Percentiles rank a stretch among this genome's conserved stretches.
Conservation (phyloP, 2,888 invertebrate genomes). For the Elysia crispata region DNA sequence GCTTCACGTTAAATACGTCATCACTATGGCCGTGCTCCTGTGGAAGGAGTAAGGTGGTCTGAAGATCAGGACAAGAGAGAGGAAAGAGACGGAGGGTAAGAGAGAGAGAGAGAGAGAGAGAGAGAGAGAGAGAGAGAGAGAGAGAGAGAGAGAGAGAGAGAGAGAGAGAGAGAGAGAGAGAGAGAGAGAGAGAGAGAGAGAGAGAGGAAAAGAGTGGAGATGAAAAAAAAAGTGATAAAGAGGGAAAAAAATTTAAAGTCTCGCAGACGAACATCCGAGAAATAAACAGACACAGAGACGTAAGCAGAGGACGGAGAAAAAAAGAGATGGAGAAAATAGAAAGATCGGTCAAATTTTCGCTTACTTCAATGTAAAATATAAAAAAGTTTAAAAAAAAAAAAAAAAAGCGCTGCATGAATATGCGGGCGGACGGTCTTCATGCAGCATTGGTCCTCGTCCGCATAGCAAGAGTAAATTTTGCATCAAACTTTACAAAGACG, state of each 20-base stretch:
- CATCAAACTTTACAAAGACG: too few relatives aligned
- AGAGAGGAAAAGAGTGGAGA: not conserved
- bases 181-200: slow-evolving; percentile 3
- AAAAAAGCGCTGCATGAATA: too few relatives aligned
- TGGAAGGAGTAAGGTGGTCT: too few relatives aligned
- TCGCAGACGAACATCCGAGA: slow-evolving; percentile 14
- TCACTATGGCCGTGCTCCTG: slow-evolving; percentile 52
- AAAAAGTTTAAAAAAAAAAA: too few relatives aligned
- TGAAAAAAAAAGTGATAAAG: slow-evolving; percentile 23
- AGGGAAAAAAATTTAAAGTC: not conserved
- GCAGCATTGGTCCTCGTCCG: too few relatives aligned
- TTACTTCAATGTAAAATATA: too few relatives aligned
- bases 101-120: not conserved
- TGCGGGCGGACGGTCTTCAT: too few relatives aligned
- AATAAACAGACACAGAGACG: not conserved
- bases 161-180: not conserved
- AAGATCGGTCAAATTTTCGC: too few relatives aligned
- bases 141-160: not conserved
- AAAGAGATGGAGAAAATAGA: not conserved
- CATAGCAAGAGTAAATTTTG: too few relatives aligned
- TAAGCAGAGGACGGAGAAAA: not conserved
- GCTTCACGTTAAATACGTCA: slow-evolving; percentile 50
- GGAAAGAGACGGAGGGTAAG: not conserved
- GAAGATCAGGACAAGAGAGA: not conserved
- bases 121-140: not conserved